Evolutionary conservation across 2,888 invertebrate species (phyloP).

Genomic region (Pinctada fucata): DNA sequence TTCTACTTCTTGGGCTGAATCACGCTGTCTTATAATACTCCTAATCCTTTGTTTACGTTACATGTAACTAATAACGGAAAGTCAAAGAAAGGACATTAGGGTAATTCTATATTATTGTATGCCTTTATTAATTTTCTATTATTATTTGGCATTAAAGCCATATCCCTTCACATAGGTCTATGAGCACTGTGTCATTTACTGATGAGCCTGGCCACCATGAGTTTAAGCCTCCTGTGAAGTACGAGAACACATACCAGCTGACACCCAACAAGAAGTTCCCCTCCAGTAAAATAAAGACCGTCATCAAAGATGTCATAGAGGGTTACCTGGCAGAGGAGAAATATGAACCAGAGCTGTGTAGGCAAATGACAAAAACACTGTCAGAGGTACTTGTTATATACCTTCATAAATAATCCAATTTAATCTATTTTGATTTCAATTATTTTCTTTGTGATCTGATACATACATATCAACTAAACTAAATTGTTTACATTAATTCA

Average conservation of each 20-base stretch:
- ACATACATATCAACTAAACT: not conserved
- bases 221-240: conserved; percentile 61
- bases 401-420: not conserved
- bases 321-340: conserved; percentile 73
- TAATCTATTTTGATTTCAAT: not conserved
- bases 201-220: conserved; percentile 73
- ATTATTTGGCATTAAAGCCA: conserved; percentile 1
- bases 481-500: no score
- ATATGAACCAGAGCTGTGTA: conserved; percentile 75
- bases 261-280: conserved; percentile 70
- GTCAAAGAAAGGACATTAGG: conserved; percentile 52
- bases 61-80: no score
- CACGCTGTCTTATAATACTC: no score
- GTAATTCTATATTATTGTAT: conserved; percentile 37
- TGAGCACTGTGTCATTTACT: conserved; percentile 74
- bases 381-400: conserved; percentile 68
- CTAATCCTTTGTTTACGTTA: no score
- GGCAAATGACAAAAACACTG: conserved; percentile 76
- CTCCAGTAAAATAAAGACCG: conserved; percentile 62
- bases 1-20: no score
- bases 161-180: conserved; percentile 57
- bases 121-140: not conserved
- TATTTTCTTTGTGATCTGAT: not conserved
- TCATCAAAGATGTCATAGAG: conserved; percentile 73
- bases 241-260: conserved; percentile 75